phyloP scores from a whole-genome alignment of 2,113 vertebrate species.

The Dipodomys merriami region DNA sequence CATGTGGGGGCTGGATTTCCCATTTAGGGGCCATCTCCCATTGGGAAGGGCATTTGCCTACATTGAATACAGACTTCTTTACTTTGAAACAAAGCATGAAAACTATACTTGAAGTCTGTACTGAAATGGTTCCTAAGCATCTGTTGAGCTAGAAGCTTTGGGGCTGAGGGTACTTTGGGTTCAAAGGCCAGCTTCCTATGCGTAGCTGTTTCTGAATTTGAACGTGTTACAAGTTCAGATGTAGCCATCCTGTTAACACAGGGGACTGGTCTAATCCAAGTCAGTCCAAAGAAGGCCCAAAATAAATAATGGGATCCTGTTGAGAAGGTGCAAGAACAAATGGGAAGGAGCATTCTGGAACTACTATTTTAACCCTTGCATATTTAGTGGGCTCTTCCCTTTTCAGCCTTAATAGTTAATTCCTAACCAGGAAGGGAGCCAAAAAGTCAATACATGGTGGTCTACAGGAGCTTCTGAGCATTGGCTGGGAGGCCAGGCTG shows the following conservation, averaged over 20 bases:
- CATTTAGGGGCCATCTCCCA: slow-evolving; percentile 4
- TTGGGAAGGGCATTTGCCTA: slow-evolving; percentile 17
- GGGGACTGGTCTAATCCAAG: neutral
- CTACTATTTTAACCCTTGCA: neutral
- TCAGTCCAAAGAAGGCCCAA: slow-evolving; percentile 26
- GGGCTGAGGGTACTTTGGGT: neutral
- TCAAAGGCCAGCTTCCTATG: neutral
- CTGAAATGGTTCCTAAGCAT: neutral
- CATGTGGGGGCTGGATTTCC: slow-evolving; percentile 18
- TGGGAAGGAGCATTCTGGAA: neutral
- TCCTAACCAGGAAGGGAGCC: slow-evolving; percentile 31
- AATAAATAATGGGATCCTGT: slow-evolving; percentile 4
- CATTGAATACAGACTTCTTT: slow-evolving; percentile 43
- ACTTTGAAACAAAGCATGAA: slow-evolving; percentile 25
- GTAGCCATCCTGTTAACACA: slow-evolving; percentile 22
- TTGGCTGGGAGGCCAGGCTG: slow-evolving; percentile 76
- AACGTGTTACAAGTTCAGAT: slow-evolving; percentile 24
- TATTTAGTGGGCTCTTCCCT: slow-evolving; percentile 34
- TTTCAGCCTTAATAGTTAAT: slow-evolving; percentile 42
- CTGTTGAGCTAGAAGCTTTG: neutral
- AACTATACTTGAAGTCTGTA: neutral
- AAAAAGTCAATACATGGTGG: neutral
- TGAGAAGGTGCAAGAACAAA: neutral
- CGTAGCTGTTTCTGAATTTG: slow-evolving; percentile 22
- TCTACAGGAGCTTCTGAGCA: neutral